Conservation (phyloP, 53 echinoderm and acorn worm genomes). For the Paelopatides confundens region DNA sequence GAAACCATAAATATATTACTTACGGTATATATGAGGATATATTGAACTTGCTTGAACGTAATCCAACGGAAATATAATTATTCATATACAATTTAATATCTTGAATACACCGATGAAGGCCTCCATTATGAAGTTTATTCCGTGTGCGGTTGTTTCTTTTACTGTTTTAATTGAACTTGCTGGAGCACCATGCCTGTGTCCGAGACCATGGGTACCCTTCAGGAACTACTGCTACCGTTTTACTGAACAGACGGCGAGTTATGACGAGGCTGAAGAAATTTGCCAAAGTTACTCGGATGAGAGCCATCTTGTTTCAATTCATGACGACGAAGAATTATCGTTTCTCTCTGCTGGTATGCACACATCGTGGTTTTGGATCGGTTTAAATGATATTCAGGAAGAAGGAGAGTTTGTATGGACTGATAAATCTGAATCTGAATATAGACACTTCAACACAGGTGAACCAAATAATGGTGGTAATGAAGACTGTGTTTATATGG, state of each 20-base stretch:
- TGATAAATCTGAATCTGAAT: not conserved
- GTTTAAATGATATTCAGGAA: constrained; percentile 29
- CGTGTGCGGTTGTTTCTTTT: too few relatives aligned
- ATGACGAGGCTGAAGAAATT: not conserved
- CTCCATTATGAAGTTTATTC: too few relatives aligned
- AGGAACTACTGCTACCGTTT: not conserved
- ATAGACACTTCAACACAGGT: not conserved
- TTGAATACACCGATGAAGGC: too few relatives aligned
- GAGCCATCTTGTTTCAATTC: constrained; percentile 33
- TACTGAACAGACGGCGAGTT: not conserved
- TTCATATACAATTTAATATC: too few relatives aligned
- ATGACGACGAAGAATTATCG: constrained; percentile 6
- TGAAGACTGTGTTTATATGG: not conserved
- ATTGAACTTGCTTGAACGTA: too few relatives aligned
- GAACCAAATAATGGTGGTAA: not conserved
- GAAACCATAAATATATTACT: too few relatives aligned
- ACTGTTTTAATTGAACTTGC: not conserved
- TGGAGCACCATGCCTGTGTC: not conserved
- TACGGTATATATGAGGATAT: too few relatives aligned
- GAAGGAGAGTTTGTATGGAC: constrained; percentile 7
- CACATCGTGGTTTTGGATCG: constrained; percentile 31
- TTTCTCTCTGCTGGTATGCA: not conserved
- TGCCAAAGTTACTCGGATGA: not conserved
- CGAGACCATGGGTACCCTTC: constrained; percentile 2
- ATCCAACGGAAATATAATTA: too few relatives aligned